These are phyloP conservation scores for Myotis pilosus DNA, from an alignment of 2,797 vertebrate genomes.

Conservation along the genomic window DNA sequence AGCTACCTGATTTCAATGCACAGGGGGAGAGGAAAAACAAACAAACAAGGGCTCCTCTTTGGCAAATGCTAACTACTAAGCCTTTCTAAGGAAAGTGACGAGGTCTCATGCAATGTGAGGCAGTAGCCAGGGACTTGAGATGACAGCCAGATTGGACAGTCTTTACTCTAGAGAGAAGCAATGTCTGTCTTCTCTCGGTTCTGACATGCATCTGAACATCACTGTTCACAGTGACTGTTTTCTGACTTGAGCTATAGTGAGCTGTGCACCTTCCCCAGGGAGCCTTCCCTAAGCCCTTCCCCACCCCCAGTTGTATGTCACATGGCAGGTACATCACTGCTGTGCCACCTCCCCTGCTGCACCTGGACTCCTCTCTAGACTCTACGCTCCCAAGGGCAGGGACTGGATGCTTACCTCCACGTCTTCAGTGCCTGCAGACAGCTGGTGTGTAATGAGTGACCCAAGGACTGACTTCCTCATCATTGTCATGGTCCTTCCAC, in stretches of 20 bases:
- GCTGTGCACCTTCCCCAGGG: not conserved
- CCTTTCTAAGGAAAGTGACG: slow-evolving; percentile 3
- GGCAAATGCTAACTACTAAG: not conserved
- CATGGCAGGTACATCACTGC: not conserved
- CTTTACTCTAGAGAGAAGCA: not conserved
- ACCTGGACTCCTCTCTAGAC: not conserved
- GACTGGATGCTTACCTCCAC: not conserved
- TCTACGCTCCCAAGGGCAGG: not conserved
- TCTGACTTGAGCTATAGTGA: not conserved
- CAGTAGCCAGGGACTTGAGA: not conserved
- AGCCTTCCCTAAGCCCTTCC: not conserved
- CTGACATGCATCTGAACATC: not conserved
- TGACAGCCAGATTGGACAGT: not conserved
- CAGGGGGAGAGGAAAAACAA: not conserved
- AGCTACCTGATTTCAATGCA: not conserved
- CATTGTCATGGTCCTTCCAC: not conserved
- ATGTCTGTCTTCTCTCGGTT: not conserved
- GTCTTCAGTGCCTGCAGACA: not conserved
- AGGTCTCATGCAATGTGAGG: not conserved
- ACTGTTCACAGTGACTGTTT: not conserved
- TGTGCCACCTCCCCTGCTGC: not conserved
- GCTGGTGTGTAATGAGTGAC: not conserved
- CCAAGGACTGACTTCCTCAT: not conserved
- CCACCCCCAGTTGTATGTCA: not conserved
- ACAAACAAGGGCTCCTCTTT: not conserved